These are phyloP conservation scores for Acrocera orbiculus DNA, from an alignment of 2,888 invertebrate species.

Conservation along the genomic window DNA sequence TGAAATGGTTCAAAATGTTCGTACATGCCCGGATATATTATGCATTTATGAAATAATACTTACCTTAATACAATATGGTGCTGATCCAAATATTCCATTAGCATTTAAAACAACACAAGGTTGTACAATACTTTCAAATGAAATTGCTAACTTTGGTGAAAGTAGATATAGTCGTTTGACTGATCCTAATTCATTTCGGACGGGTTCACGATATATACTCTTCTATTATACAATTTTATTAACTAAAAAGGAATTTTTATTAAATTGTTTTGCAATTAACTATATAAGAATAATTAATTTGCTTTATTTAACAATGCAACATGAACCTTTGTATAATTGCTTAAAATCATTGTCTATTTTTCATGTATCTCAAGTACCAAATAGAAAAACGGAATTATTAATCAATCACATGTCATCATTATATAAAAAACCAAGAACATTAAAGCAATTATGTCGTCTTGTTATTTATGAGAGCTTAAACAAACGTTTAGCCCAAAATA, in stretches of 20 bases:
- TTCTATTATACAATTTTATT: constrained; percentile 55
- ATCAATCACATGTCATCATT: constrained; percentile 43
- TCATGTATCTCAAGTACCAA: constrained; percentile 43
- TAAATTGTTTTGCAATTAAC: constrained; percentile 41
- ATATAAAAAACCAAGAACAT: constrained; percentile 44
- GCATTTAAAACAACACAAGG: constrained; percentile 28
- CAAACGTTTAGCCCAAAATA: constrained; percentile 43
- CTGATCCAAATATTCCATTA: constrained; percentile 49
- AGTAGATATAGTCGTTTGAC: constrained; percentile 15
- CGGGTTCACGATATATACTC: constrained; percentile 37
- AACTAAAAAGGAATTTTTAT: constrained; percentile 44
- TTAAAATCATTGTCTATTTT: constrained; percentile 47
- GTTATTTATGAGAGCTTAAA: constrained; percentile 48
- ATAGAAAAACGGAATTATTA: constrained; percentile 42
- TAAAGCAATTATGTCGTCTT: constrained; percentile 55
- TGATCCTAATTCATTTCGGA: constrained; percentile 27
- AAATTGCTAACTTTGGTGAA: constrained; percentile 28
- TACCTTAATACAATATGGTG: constrained; percentile 55
- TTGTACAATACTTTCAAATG: constrained; percentile 29
- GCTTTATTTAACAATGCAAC: constrained; percentile 49
- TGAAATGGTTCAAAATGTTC: constrained; percentile 51
- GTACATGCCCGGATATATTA: constrained; percentile 45
- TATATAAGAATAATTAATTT: constrained; percentile 48
- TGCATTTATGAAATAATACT: constrained; percentile 51
- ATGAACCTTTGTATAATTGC: constrained; percentile 47